phyloP scores from a whole-genome alignment of 2,888 invertebrate genomes.

The Oscheius sp. region DNA sequence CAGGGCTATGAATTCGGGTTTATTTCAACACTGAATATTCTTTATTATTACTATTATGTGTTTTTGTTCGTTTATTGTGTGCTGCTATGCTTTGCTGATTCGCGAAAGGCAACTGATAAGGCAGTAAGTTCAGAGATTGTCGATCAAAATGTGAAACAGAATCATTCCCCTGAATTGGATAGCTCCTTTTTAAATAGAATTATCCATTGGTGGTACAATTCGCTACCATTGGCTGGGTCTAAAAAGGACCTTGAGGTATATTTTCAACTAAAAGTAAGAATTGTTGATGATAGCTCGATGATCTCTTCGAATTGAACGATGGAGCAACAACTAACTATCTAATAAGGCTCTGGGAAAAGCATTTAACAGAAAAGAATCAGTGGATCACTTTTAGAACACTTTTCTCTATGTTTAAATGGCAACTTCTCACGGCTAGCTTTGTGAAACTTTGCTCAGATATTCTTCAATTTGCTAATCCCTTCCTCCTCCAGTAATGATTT shows the following conservation, averaged over 20 bases:
- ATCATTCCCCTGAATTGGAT: constrained; percentile 54
- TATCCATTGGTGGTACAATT: constrained; percentile 64
- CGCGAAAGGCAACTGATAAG: constrained; percentile 41
- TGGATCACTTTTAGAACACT: constrained; percentile 75
- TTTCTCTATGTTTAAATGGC: constrained; percentile 85
- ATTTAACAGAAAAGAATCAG: neutral
- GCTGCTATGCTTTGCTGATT: constrained; percentile 60
- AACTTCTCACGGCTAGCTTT: constrained; percentile 82
- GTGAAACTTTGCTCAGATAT: constrained; percentile 63
- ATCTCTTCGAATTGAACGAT: constrained; percentile 62
- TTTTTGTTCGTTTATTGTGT: constrained; percentile 47
- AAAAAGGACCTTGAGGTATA: constrained; percentile 52
- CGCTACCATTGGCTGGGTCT: constrained; percentile 52
- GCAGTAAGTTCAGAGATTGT: neutral
- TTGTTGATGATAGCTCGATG: constrained; percentile 35
- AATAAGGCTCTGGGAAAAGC: constrained; percentile 53
- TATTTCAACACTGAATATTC: constrained; percentile 9
- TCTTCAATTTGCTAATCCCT: constrained; percentile 87
- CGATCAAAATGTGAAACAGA: constrained; percentile 22
- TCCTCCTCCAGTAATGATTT: constrained; percentile 80
- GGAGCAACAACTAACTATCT: constrained; percentile 47
- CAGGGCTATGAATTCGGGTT: neutral
- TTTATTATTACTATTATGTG: constrained; percentile 53
- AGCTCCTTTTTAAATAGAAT: constrained; percentile 59
- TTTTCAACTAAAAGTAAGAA: neutral